Evolutionary conservation across 2,113 vertebrate species (phyloP), one percentile per base, ranked within the genome.

Genomic region (Dicentrarchus labrax): DNA sequence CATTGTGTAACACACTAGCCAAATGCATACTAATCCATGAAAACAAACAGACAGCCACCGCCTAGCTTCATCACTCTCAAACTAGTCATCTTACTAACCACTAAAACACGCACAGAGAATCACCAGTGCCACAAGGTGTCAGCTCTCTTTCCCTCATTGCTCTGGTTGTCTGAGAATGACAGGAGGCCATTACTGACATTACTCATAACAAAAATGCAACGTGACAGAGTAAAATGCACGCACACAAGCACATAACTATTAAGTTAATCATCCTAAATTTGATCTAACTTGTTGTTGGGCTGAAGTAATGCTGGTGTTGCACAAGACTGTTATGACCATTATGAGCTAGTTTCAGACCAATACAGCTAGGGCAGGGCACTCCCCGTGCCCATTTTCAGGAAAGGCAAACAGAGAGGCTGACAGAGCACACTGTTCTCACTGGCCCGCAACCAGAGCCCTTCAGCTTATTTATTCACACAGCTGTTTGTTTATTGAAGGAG

Each of bases 401-500:
- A 89, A 89, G 82, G 75, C 89, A 88, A 91, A 90, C 84, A 92
- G 71, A 79, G 61, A 86, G 73, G 62, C 87, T 91, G 88, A 90
- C 86, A 89, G 85, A 91, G 82, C 71, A 43, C 67, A 80, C 85
- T 91, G 87, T 89, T 89, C 87, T 85, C 67, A 77, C 75, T 76
- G 88, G 78, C 50, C 73, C 47, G 51, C 85, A 89, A 88, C 93
- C 91, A 91, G 91, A 90, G 80, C 76, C 89, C 85, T 82, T 85
- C 77, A 68, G 89, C 85, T 91, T 93, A 94, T 95, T 94, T 92
- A 94, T 92, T 90, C 93, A 89, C 90, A 92, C 85, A 19, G 80
- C 86, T 88, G 92, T 94, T 94, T 95, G 92, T 94, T 94, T 94
- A 94, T 89, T 89, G 83, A 93, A 82, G 88, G 84, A 88, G 89